phyloP scores from a whole-genome alignment of 2,888 invertebrate genomes.

The Autographa gamma region DNA sequence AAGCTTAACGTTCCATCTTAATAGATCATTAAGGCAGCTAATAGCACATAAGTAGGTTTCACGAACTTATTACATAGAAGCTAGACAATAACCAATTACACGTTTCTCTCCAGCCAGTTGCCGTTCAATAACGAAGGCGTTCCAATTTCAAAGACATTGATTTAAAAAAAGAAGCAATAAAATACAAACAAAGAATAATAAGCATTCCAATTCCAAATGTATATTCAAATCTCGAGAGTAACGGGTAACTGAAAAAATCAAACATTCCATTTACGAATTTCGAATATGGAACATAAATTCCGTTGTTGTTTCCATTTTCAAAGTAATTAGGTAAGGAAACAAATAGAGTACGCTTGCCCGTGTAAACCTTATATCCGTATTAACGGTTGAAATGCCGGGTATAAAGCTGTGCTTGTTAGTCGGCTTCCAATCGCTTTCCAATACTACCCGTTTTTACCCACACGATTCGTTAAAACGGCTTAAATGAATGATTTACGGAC shows the following conservation, averaged over 20 bases:
- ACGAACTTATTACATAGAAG: conserved; percentile 24
- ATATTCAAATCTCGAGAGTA: conserved; percentile 14
- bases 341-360: neutral
- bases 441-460: conserved; percentile 17
- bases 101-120: neutral
- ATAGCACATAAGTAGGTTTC: conserved; percentile 23
- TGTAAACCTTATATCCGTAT: conserved; percentile 10
- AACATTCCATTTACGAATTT: neutral
- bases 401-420: conserved; percentile 18
- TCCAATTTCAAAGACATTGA: neutral
- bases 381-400: conserved; percentile 11
- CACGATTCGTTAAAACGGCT: conserved; percentile 14
- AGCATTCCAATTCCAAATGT: conserved; percentile 19
- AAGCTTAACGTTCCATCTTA: conserved; percentile 12
- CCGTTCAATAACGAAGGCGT: neutral
- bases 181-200: conserved; percentile 11
- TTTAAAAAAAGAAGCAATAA: conserved; percentile 5
- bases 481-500: conserved; percentile 1
- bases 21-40: conserved; percentile 19
- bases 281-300: neutral
- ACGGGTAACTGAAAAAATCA: neutral
- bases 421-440: conserved; percentile 20
- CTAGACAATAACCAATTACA: conserved; percentile 9
- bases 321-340: neutral
- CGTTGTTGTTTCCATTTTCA: neutral